Evolutionary conservation across 2,113 vertebrate genomes (phyloP).

Genomic region (Atlantisia rogersi): DNA sequence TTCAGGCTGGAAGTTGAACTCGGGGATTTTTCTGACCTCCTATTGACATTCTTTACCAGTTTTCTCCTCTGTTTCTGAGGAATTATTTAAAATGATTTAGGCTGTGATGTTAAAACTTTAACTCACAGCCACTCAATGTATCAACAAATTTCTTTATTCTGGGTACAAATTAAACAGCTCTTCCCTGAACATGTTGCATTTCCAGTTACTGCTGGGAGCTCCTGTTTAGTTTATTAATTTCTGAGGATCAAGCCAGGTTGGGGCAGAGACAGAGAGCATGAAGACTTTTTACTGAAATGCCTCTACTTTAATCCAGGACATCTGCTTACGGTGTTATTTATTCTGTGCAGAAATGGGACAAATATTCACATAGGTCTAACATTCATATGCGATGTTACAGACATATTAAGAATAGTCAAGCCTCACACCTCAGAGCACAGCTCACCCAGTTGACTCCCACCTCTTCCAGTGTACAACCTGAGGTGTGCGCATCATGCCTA

Average conservation of each 20-base stretch:
- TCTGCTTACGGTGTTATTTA: background rate
- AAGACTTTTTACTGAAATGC: background rate
- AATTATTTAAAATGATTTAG: constrained; percentile 10
- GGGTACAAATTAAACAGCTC: background rate
- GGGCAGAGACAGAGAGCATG: background rate
- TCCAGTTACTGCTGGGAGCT: background rate
- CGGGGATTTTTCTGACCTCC: background rate
- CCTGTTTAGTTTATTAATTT: background rate
- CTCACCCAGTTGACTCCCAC: background rate
- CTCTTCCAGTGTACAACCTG: background rate
- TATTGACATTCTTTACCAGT: background rate
- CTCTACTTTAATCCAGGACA: background rate
- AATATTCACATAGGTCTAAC: background rate
- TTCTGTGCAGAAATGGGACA: background rate
- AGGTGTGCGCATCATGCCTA: background rate
- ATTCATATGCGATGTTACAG: background rate
- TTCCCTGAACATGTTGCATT: background rate
- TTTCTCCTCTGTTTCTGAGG: background rate
- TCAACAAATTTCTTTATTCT: constrained; percentile 3
- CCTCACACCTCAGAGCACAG: background rate
- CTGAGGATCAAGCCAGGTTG: background rate
- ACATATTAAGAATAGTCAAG: background rate
- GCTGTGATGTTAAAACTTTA: background rate
- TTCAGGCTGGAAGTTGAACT: background rate
- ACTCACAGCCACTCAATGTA: background rate